These are phyloP conservation scores for Aphodius sticticus DNA, from an alignment of 2,888 invertebrate species.

Conservation along the genomic window DNA sequence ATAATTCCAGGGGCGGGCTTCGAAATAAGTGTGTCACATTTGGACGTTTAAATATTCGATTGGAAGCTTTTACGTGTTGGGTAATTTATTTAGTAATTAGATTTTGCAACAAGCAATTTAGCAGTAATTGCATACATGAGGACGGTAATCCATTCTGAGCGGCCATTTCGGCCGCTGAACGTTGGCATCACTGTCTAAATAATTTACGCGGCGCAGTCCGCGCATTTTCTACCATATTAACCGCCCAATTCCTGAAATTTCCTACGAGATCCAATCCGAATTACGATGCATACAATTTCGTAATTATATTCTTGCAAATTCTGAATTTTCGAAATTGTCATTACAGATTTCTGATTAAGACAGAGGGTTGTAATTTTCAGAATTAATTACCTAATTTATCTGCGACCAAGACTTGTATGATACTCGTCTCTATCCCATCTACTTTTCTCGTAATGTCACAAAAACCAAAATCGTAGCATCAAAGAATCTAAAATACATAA, in stretches of 20 bases:
- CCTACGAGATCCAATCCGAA: not conserved
- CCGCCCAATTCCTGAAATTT: not conserved
- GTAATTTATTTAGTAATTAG: slow-evolving; percentile 13
- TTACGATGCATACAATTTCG: not conserved
- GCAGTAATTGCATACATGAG: slow-evolving; percentile 10
- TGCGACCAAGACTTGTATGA: too few species aligned
- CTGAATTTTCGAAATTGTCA: not conserved
- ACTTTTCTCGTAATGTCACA: too few species aligned
- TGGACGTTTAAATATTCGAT: not conserved
- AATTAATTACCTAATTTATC: too few species aligned
- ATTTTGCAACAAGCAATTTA: slow-evolving; percentile 19
- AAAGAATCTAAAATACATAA: too few species aligned
- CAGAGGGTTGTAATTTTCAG: too few species aligned
- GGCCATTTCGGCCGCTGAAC: not conserved
- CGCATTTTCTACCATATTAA: not conserved
- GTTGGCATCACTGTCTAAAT: slow-evolving; percentile 8
- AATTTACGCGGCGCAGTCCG: slow-evolving; percentile 6
- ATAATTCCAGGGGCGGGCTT: not conserved
- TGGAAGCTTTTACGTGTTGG: not conserved
- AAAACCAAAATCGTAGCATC: too few species aligned
- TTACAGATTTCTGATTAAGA: not conserved
- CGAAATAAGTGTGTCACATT: not conserved
- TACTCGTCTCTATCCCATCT: too few species aligned
- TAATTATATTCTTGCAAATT: not conserved
- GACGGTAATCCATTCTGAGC: slow-evolving; percentile 10